Base-by-base conservation (phyloP, 2,797 vertebrate genomes). In the Macrochelys suwanniensis region DNA sequence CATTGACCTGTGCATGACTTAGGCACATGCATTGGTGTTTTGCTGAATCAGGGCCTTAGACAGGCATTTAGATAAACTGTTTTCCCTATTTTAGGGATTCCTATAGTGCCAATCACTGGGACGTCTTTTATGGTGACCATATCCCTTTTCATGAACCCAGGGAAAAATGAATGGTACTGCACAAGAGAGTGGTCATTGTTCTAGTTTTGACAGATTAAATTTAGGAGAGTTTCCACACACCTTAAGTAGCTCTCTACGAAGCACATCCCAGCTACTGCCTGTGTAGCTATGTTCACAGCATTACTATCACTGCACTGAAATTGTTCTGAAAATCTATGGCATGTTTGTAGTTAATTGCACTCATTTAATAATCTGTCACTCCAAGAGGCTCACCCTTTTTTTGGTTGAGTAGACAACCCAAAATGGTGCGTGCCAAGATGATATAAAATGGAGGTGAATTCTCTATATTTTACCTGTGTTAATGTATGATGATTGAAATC, bases 401-500 rank as follows among this genome's bases (percentile, higher is more conserved):
- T 82, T 76, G 17, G 33, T 56, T 96, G 88, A 95, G 92, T 54
- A 57, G 89, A 89, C 87, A 95, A 85, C 96, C 88, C 59, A 25
- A 80, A 65, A 2, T 2, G 59, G 83, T 61, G 80, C 87, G 88
- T 91, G 93, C 68, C 92, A 76, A 76, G 15, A 82, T 89, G 49
- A 91, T 82, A 56, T 84, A 71, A 95, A 97, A 87, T 89, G 90
- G 93, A 92, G 81, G 54, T 26, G 53, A 91, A 78, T 87, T 87
- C 91, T 89, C 92, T 92, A 83, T 93, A 88, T 37, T 54, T 92
- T 88, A 87, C 84, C 74, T 54, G 5, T 71, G 83, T 78, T 47
- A 71, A 28, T 6, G 68, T 82, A 42, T 71, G 81, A 59, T 82
- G 88, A 93, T 92, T 93, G 95, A 93, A 80, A 96, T 85, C 84